Conservation (phyloP, 1,140 invertebrate species). For the Trichonephila inaurata region DNA sequence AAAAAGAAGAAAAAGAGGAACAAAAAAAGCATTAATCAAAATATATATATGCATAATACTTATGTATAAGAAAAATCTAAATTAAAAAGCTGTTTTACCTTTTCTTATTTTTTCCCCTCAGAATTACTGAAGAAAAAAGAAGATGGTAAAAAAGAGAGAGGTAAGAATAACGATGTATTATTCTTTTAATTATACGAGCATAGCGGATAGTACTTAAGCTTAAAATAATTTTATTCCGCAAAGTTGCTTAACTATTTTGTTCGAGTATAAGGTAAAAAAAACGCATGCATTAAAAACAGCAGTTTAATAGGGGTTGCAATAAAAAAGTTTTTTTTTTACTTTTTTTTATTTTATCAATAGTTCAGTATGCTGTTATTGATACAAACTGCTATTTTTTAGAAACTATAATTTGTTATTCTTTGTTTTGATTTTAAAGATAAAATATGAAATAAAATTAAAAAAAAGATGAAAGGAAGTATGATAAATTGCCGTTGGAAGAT, state of each 20-base stretch:
- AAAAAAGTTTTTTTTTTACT: not conserved
- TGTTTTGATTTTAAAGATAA: too few relatives aligned
- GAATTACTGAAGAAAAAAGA: conserved; percentile 85
- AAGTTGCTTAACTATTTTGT: not conserved
- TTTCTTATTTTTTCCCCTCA: conserved; percentile 33
- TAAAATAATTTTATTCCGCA: not conserved
- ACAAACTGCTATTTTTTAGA: too few relatives aligned
- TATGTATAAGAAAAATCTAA: not conserved
- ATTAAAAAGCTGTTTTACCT: not conserved
- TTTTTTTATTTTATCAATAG: not conserved
- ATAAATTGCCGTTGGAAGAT: too few relatives aligned
- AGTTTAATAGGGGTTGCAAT: not conserved
- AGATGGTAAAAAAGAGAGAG: conserved; percentile 83
- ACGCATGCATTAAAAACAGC: not conserved
- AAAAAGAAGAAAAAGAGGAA: not conserved
- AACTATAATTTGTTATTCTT: too few relatives aligned
- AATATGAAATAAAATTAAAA: too few relatives aligned
- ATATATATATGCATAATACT: not conserved
- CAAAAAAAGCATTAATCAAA: not conserved
- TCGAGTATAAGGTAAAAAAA: not conserved
- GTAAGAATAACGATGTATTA: conserved; percentile 49
- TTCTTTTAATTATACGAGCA: not conserved
- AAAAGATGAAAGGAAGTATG: too few relatives aligned
- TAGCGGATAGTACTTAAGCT: not conserved
- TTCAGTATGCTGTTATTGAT: not conserved